phyloP scores from a whole-genome alignment of 2,113 vertebrate genomes.

The Engystomops pustulosus region DNA sequence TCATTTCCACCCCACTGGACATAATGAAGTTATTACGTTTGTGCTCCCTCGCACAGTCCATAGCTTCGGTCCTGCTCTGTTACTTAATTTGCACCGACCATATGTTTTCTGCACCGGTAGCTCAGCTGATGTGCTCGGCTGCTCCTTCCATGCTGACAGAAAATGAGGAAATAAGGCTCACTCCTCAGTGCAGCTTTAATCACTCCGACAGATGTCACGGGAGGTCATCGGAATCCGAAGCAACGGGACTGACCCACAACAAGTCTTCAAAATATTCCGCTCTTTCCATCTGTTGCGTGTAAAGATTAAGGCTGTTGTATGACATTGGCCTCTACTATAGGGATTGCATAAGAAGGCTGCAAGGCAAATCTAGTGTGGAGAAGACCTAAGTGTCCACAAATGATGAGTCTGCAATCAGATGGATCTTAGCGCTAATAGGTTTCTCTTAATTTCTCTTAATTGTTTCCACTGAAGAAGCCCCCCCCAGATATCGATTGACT shows the following conservation, averaged over 20 bases:
- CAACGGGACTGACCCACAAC: not conserved
- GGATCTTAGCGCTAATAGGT: conserved; percentile 23
- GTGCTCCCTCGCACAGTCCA: not conserved
- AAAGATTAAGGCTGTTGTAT: conserved; percentile 62
- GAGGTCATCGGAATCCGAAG: conserved; percentile 54
- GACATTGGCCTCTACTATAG: conserved; percentile 58
- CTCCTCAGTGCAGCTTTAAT: conserved; percentile 33
- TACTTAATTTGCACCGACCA: conserved; percentile 33
- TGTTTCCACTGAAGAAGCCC: conserved; percentile 55
- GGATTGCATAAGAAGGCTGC: conserved; percentile 61
- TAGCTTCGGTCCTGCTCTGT: not conserved
- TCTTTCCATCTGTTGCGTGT: conserved; percentile 61
- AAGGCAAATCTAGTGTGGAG: conserved; percentile 2
- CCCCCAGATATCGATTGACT: conserved; percentile 57
- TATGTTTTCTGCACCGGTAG: conserved; percentile 3
- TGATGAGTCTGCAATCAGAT: not conserved
- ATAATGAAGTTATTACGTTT: conserved; percentile 21
- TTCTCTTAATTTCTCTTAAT: conserved; percentile 63
- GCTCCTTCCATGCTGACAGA: conserved; percentile 57
- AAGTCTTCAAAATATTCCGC: conserved; percentile 31
- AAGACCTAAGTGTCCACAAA: not conserved
- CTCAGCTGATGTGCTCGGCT: not conserved
- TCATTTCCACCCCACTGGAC: not conserved
- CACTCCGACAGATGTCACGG: conserved; percentile 57
- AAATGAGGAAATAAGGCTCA: conserved; percentile 54